Conservation (phyloP, 2,888 invertebrate genomes). For the Autographa pulchrina region DNA sequence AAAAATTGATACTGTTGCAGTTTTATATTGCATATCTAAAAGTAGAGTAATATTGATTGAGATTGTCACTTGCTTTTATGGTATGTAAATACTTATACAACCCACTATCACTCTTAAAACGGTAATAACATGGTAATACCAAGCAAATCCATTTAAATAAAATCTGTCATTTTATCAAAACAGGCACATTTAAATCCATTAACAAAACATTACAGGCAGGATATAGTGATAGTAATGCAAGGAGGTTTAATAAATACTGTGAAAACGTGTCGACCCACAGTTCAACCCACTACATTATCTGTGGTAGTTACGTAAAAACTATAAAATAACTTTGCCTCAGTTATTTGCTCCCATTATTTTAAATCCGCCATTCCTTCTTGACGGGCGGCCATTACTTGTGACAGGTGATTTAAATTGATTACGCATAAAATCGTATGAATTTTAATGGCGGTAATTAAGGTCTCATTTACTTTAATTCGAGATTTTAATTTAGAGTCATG, state of each 20-base stretch:
- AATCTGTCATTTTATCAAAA: neutral
- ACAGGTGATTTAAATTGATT: constrained; percentile 39
- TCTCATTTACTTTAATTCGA: constrained; percentile 5
- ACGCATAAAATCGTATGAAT: constrained; percentile 14
- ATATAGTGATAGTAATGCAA: neutral
- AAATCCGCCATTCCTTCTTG: constrained; percentile 18
- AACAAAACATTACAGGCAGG: neutral
- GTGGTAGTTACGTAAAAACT: constrained; percentile 24
- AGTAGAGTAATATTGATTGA: neutral
- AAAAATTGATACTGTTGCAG: too few relatives aligned
- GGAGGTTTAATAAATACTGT: constrained; percentile 24
- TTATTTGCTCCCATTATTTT: constrained; percentile 16
- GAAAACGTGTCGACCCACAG: constrained; percentile 1
- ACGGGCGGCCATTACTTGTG: constrained; percentile 32
- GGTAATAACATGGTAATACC: neutral
- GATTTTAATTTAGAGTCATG: neutral
- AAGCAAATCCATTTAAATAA: neutral
- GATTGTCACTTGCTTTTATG: too few relatives aligned
- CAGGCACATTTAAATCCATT: neutral
- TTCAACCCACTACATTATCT: constrained; percentile 20
- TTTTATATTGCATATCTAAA: neutral
- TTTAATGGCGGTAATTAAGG: constrained; percentile 16
- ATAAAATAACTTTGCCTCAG: neutral
- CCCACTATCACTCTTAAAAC: neutral
- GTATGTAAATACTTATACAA: neutral